Conservation (phyloP, 1,140 invertebrate genomes). For the Babylonia areolata region DNA sequence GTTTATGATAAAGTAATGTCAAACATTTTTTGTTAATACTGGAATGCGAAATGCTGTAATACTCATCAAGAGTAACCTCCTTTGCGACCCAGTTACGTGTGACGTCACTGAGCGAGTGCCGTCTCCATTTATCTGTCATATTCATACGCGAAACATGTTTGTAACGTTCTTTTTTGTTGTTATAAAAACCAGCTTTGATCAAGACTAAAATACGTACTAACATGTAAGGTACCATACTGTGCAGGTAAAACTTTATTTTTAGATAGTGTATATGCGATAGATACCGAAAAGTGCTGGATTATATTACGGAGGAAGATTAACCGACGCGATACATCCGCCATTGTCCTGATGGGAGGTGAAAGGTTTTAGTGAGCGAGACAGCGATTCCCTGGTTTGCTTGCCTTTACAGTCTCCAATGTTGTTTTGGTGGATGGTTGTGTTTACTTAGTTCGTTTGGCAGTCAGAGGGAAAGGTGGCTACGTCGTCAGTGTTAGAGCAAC, state of each 20-base stretch:
- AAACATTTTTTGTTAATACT: background rate
- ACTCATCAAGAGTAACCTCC: background rate
- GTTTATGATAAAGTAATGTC: background rate
- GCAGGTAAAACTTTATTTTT: background rate
- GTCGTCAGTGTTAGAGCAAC: background rate
- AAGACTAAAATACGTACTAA: background rate
- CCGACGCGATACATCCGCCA: background rate
- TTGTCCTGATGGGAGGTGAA: conserved; percentile 11
- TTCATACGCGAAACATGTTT: background rate
- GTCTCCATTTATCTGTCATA: background rate
- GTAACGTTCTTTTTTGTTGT: background rate
- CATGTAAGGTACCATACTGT: background rate
- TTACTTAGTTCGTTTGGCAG: background rate
- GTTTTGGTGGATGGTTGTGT: background rate
- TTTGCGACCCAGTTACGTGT: background rate
- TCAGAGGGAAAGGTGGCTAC: background rate
- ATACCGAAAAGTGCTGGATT: background rate
- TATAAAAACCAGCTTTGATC: background rate
- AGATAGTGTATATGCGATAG: background rate
- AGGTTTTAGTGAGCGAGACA: background rate
- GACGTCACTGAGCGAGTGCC: background rate
- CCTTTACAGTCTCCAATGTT: background rate
- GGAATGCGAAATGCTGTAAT: background rate
- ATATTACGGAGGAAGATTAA: background rate
- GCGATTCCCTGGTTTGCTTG: background rate